These are phyloP conservation scores for Plemyria rubiginata DNA, from an alignment of 2,888 invertebrate genomes.

Conservation along the genomic window DNA sequence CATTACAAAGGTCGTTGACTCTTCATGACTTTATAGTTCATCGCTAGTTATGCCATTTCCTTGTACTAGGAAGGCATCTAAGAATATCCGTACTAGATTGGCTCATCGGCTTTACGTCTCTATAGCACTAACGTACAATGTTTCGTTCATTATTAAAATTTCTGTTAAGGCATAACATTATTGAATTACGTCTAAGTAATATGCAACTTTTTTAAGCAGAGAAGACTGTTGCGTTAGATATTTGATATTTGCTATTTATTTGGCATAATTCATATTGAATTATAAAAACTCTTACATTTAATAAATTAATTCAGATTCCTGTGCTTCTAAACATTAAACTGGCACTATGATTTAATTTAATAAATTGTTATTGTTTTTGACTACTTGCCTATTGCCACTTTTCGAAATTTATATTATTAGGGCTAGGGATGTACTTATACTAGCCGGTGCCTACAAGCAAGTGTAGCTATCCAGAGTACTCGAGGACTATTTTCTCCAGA, in stretches of 20 bases:
- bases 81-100: constrained; percentile 62
- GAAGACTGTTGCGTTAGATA: not conserved
- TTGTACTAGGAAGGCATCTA: constrained; percentile 58
- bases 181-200: not conserved
- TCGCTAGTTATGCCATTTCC: constrained; percentile 49
- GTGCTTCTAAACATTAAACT: too few relatives aligned
- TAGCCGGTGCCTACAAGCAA: too few relatives aligned
- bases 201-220: not conserved
- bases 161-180: constrained; percentile 9
- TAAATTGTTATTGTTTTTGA: too few relatives aligned
- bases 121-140: constrained; percentile 22
- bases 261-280: too few relatives aligned
- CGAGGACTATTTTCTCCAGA: constrained; percentile 38
- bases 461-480: constrained; percentile 18
- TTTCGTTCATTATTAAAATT: constrained; percentile 17
- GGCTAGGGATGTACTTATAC: too few relatives aligned
- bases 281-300: too few relatives aligned
- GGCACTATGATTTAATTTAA: too few relatives aligned
- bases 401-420: too few relatives aligned
- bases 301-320: too few relatives aligned
- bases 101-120: constrained; percentile 33
- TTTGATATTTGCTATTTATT: too few relatives aligned
- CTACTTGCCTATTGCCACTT: too few relatives aligned
- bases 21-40: constrained; percentile 39
- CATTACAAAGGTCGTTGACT: constrained; percentile 55